Base-by-base conservation (phyloP, 2,797 vertebrate species). In the Chanos chanos region DNA sequence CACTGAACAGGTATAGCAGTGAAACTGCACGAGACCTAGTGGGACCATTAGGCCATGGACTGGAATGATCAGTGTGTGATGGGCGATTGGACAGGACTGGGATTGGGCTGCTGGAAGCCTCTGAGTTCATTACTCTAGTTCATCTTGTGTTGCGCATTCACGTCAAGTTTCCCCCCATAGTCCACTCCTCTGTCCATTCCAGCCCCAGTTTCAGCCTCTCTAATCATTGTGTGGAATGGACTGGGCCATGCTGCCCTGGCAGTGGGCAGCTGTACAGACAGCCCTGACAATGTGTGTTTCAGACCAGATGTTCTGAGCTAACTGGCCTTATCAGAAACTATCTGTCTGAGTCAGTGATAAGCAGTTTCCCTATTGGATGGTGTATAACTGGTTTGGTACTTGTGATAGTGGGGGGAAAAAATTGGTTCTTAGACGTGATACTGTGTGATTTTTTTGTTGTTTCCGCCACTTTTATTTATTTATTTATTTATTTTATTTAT, bases 21-120 rank as follows among this genome's bases (percentile, higher is more conserved):
- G 9, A 59, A 67, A 40, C 60, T 45, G 55, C 55, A 43, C 27
- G 53, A 66, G 67, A 66, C 69, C 75, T 78, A 22, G 41, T 4
- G 68, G 78, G 73, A 79, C 76, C 63, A 77, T 81, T 78, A 83
- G 59, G 36, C 33, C 27, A 28, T 33, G 64, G 58, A 75, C 75
- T 68, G 70, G 64, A 79, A 61, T 63, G 79, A 83, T 85, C 74
- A 74, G 76, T 28, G 56, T 39, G 64, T 75, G 77, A 81, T 85
- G 79, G 79, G 72, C 68, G 77, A 72, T 74, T 24, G 56, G 74
- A 78, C 63, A 61, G 66, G 31, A 41, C 49, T 57, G 36, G 72
- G 65, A 72, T 65, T 68, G 71, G 73, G 75, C 56, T 69, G 45
- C 40, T 47, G 78, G 75, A 81, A 79, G 55, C 64, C 60, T 15